These are phyloP conservation scores for Ursus arctos DNA, from an alignment of 2,113 vertebrate genomes.

Conservation along the genomic window DNA sequence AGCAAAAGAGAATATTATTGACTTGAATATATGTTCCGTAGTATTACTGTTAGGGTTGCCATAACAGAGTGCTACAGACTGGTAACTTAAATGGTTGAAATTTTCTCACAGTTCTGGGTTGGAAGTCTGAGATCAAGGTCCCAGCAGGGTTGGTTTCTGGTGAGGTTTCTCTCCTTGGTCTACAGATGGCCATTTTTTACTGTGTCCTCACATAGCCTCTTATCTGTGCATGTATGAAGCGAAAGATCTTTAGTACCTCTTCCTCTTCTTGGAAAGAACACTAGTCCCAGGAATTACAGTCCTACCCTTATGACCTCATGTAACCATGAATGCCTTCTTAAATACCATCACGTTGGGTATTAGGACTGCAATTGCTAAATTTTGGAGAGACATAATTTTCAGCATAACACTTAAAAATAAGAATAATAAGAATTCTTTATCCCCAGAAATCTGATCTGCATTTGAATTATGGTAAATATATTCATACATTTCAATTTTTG, in stretches of 20 bases:
- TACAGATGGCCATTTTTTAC: accelerated
- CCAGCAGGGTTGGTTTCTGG: not conserved
- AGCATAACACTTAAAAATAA: not conserved
- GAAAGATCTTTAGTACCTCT: not conserved
- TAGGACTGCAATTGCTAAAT: not conserved
- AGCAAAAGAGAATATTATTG: not conserved
- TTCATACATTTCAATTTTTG: not conserved
- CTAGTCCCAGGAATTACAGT: not conserved
- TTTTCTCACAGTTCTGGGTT: not conserved
- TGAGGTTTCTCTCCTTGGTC: not conserved
- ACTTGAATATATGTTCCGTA: not conserved
- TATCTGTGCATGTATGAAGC: not conserved
- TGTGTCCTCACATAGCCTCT: not conserved
- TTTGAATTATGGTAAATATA: not conserved
- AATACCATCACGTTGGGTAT: not conserved
- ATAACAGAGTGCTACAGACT: not conserved
- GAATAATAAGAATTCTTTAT: not conserved
- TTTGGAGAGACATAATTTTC: not conserved
- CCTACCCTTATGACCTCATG: not conserved
- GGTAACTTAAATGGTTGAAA: not conserved
- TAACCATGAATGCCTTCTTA: not conserved
- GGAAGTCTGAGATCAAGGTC: not conserved
- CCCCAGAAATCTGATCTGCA: not conserved
- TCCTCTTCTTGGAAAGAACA: not conserved
- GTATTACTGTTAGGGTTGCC: not conserved